Conservation (phyloP, 2,113 vertebrate species). For the Pangasianodon gigas region DNA sequence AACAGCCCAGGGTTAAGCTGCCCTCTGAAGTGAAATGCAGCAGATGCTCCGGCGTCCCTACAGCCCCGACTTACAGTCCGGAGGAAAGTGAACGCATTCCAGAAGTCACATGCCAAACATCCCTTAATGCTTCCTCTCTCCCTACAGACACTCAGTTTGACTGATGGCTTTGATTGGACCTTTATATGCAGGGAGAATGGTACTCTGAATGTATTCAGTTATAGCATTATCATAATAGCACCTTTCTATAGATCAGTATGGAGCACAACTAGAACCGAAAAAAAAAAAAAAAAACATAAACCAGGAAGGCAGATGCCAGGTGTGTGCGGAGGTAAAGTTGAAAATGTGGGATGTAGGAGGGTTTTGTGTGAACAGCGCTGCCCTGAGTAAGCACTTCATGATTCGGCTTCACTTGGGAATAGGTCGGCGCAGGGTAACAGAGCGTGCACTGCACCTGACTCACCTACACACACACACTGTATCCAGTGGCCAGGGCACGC, state of each 20-base stretch:
- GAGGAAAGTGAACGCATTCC: slow-evolving; percentile 29
- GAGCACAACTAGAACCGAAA: not conserved
- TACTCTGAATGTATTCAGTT: not conserved
- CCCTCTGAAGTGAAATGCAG: slow-evolving; percentile 65
- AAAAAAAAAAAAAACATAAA: not conserved
- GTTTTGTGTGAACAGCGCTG: not conserved
- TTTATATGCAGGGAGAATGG: slow-evolving; percentile 13
- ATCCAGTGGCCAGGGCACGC: not conserved
- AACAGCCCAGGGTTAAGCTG: slow-evolving; percentile 64
- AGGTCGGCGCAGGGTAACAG: slow-evolving; percentile 16
- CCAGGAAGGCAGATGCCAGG: not conserved
- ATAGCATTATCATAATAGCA: not conserved
- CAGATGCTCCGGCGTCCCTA: slow-evolving; percentile 66
- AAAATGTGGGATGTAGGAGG: not conserved
- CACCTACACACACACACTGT: not conserved
- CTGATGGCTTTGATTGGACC: not conserved
- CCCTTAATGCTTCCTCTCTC: slow-evolving; percentile 15
- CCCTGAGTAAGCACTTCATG: slow-evolving; percentile 52
- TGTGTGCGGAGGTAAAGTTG: not conserved
- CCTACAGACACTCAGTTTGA: not conserved
- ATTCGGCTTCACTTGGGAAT: slow-evolving; percentile 42
- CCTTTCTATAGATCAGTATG: not conserved
- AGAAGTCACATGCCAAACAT: not conserved
- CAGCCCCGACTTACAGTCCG: slow-evolving; percentile 53
- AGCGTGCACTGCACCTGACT: slow-evolving; percentile 42